Percentiles rank a stretch among this genome's conserved stretches.
These are phyloP conservation scores for Montifringilla adamsi DNA, from an alignment of 2,113 vertebrate species.

Conservation along the genomic window DNA sequence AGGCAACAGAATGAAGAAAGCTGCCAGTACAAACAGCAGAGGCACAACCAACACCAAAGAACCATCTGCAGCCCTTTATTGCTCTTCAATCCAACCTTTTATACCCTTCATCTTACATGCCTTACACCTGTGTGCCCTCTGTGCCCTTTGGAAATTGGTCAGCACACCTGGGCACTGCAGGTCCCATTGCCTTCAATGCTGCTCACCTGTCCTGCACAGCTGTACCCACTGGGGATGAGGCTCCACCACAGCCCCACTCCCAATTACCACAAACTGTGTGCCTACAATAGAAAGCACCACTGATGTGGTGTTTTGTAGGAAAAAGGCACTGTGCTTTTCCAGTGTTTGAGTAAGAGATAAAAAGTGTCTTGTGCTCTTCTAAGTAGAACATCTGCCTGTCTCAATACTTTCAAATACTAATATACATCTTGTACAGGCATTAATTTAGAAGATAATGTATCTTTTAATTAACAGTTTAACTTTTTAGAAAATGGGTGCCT, in stretches of 20 bases:
- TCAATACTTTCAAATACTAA: neutral
- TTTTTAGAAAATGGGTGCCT: neutral
- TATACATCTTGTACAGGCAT: neutral
- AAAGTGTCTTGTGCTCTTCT: neutral
- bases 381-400: neutral
- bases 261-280: neutral
- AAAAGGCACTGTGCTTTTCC: neutral
- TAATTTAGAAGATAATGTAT: constrained; percentile 5
- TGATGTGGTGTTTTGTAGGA: neutral
- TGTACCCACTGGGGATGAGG: neutral
- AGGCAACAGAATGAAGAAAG: neutral
- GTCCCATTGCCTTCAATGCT: neutral
- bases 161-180: neutral
- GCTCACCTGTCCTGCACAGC: neutral
- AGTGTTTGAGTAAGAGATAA: neutral
- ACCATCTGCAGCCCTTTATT: neutral
- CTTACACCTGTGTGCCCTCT: neutral
- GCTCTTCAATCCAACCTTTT: neutral
- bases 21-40: neutral
- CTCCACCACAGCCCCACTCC: neutral
- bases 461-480: constrained; percentile 9
- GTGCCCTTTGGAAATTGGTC: fast-evolving
- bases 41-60: neutral
- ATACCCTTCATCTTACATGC: neutral
- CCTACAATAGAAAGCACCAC: neutral